Evolutionary conservation across 2,113 vertebrate genomes (phyloP).

Genomic region (Antennarius striatus): DNA sequence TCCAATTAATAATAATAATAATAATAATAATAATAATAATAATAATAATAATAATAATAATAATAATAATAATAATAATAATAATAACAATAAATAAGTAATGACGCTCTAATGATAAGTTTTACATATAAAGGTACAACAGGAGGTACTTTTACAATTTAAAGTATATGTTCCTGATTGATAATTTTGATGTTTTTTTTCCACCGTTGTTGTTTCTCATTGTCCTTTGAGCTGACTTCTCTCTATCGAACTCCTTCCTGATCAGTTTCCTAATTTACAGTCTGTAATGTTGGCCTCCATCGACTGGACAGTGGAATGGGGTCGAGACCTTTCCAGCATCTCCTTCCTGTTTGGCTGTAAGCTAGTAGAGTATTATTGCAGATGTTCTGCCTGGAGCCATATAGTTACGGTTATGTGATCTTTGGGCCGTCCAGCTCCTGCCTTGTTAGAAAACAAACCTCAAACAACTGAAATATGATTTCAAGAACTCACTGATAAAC

Average conservation of each 20-base stretch:
- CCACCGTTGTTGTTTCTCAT: not conserved
- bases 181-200: too few relatives aligned
- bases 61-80: too few relatives aligned
- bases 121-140: too few relatives aligned
- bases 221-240: conserved; percentile 19
- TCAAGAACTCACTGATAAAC: not conserved
- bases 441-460: not conserved
- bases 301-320: conserved; percentile 4
- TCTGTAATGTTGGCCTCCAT: not conserved
- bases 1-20: too few relatives aligned
- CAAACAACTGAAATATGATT: not conserved
- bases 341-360: conserved; percentile 17
- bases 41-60: too few relatives aligned
- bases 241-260: conserved; percentile 40
- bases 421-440: not conserved
- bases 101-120: too few relatives aligned
- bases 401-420: not conserved
- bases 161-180: too few relatives aligned
- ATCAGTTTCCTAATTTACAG: conserved; percentile 35
- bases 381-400: conserved; percentile 26
- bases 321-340: conserved; percentile 36
- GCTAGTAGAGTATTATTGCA: conserved; percentile 26
- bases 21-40: too few relatives aligned
- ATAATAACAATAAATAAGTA: too few relatives aligned
- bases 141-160: too few relatives aligned